Base-by-base conservation (phyloP, 2,113 vertebrate species). In the Bubalus kerabau region DNA sequence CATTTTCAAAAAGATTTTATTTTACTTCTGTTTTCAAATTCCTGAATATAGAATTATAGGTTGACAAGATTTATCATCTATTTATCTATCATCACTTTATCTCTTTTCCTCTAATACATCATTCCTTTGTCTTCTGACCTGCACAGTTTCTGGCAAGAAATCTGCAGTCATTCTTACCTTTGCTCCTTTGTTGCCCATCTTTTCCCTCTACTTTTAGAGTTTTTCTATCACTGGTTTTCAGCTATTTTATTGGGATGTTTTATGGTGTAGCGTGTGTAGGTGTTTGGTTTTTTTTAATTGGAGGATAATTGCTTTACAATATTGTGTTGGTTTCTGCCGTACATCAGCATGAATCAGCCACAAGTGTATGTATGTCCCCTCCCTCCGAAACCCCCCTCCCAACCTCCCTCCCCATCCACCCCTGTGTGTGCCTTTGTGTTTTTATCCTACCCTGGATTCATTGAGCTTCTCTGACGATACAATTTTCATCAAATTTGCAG, bases 1-100 rank as follows among this genome's bases (percentile, higher is more conserved):
- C 26, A 57, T 71, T 93, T 87, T 80, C 74, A 67, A 80, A 83
- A 78, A 3, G 17, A 40, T 76, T 90, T 84, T 56, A 80, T 84
- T 93, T 78, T 82, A 23, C n/a, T 81, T 95, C n/a, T 14, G 40
- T 62, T 93, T 88, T 81, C 74, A 67, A 74, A 64, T 78, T 87
- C 48, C 46, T 11, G 17, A 43, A 54, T 46, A 87, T 19, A 11
- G 32, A 50, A 81, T 46, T 64, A 50, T 1, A 88, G 50, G 36
- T n/a, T 14, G 28, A 46, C 5, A 40, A 21, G 19, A 36, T 43
- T n/a, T 84, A 46, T 4, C 48, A 15, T 78, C 16, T 46, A 23
- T 81, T 23, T 23, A 19, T 13, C 52, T 48, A 24, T n/a, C 23
- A 28, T 57, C 56, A 12, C 3, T 26, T 17, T 16, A 2, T 17